phyloP scores from a whole-genome alignment of 1,140 invertebrate genomes.

The Lamellibrachia luymesi region DNA sequence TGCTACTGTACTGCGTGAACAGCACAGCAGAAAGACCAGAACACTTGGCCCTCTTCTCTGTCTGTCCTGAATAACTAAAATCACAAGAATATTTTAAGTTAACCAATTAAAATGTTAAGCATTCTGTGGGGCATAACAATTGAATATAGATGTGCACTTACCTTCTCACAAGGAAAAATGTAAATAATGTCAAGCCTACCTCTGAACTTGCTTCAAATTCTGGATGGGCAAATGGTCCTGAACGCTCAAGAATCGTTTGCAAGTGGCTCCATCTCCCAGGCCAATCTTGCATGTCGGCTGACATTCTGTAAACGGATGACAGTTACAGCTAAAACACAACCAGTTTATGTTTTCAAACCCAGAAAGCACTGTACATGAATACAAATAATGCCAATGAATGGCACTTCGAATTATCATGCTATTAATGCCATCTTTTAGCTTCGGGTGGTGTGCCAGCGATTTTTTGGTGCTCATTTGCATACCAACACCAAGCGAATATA shows the following conservation, averaged over 20 bases:
- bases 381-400: too few species aligned
- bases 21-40: neutral
- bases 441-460: too few species aligned
- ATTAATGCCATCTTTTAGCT: too few species aligned
- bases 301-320: neutral
- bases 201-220: constrained; percentile 86
- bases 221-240: constrained; percentile 89
- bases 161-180: neutral
- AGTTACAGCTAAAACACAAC: neutral
- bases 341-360: too few species aligned
- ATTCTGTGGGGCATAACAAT: neutral
- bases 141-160: neutral
- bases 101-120: too few species aligned
- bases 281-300: constrained; percentile 36
- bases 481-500: too few species aligned
- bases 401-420: too few species aligned
- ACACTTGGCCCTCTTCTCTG: neutral
- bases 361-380: too few species aligned
- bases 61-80: too few species aligned
- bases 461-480: too few species aligned
- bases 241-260: constrained; percentile 81
- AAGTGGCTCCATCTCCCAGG: constrained; percentile 74
- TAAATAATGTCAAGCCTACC: constrained; percentile 33
- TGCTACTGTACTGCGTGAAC: neutral
- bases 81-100: too few species aligned